phyloP scores from a whole-genome alignment of 2,888 invertebrate species.

The Dasypogon diadema region DNA sequence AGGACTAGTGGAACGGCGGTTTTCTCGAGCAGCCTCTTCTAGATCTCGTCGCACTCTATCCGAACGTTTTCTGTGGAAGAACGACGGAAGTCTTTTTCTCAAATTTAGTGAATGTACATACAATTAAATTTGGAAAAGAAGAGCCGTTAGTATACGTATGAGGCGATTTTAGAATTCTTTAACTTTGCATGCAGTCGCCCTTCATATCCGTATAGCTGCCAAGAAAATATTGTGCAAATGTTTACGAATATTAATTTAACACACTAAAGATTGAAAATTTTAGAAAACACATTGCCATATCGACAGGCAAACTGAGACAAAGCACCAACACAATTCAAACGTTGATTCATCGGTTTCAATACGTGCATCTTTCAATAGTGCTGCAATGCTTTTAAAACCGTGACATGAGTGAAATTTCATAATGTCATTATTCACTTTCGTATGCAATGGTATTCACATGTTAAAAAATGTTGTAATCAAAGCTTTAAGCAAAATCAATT shows the following conservation, averaged over 20 bases:
- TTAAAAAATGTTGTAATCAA: not conserved
- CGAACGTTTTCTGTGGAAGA: slow-evolving; percentile 83
- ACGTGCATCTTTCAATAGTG: not conserved
- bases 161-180: slow-evolving; percentile 53
- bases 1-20: slow-evolving; percentile 70
- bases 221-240: slow-evolving; percentile 34
- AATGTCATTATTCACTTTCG: not conserved
- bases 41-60: slow-evolving; percentile 90
- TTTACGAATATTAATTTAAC: slow-evolving; percentile 1
- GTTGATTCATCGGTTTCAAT: not conserved
- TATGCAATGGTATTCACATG: not conserved
- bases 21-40: slow-evolving; percentile 88
- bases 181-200: slow-evolving; percentile 42
- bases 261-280: not conserved
- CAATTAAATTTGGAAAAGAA: slow-evolving; percentile 59
- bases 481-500: slow-evolving; percentile 29
- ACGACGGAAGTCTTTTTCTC: slow-evolving; percentile 69
- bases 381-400: not conserved
- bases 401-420: not conserved
- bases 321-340: not conserved
- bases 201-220: slow-evolving; percentile 41
- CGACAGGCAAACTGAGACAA: not conserved
- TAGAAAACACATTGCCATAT: not conserved
- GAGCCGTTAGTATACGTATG: slow-evolving; percentile 56
- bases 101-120: slow-evolving; percentile 59